These are phyloP conservation scores for Hippocampus abdominalis DNA, from an alignment of 2,113 vertebrate species.

Conservation along the genomic window DNA sequence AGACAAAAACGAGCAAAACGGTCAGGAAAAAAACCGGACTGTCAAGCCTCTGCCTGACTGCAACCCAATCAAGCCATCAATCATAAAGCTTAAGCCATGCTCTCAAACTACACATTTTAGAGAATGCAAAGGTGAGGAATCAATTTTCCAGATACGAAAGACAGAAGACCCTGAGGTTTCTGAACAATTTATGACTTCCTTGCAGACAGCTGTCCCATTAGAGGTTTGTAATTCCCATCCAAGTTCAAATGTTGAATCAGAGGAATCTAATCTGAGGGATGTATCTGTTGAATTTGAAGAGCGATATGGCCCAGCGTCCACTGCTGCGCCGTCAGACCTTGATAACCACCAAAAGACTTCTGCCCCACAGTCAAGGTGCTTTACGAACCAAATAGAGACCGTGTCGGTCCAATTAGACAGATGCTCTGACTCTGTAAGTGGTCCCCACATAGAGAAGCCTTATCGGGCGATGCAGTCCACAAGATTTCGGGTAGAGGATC, in stretches of 20 bases:
- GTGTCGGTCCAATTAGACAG: constrained; percentile 20
- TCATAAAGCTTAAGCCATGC: constrained; percentile 23
- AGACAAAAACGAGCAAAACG: constrained; percentile 11
- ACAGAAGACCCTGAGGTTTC: constrained; percentile 12
- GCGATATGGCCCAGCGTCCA: constrained; percentile 14
- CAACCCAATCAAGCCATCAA: constrained; percentile 29
- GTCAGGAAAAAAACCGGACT: constrained; percentile 21
- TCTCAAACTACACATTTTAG: constrained; percentile 22
- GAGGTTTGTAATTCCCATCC: constrained; percentile 22
- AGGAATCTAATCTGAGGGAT: constrained; percentile 19
- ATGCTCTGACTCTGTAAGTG: constrained; percentile 16
- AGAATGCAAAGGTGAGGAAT: constrained; percentile 45
- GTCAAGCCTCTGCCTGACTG: constrained; percentile 11
- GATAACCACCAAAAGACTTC: constrained; percentile 5
- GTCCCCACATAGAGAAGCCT: constrained; percentile 15
- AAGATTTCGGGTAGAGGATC: constrained; percentile 21
- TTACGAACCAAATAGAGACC: constrained; percentile 14
- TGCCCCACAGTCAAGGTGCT: constrained; percentile 2
- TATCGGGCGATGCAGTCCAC: constrained; percentile 4
- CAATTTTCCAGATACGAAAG: constrained; percentile 32
- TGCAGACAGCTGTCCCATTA: constrained; percentile 26
- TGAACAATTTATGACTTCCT: constrained; percentile 28
- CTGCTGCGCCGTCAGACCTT: constrained; percentile 14
- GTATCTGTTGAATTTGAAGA: constrained; percentile 19
- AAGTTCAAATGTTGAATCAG: constrained; percentile 31